Evolutionary conservation across 2,797 vertebrate species (phyloP).

Genomic region (Sciaenops ocellatus): DNA sequence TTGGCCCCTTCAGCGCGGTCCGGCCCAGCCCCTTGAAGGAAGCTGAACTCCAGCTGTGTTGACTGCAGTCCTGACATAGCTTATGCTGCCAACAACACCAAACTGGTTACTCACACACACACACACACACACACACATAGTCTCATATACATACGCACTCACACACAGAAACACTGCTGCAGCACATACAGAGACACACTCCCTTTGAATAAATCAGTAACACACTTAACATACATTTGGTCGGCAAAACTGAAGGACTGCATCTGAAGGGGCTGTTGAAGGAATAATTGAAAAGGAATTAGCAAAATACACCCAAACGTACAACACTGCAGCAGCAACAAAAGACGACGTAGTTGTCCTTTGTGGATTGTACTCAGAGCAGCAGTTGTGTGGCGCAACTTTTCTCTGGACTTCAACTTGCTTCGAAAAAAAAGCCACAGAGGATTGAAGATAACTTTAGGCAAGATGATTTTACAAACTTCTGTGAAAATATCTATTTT

Average conservation of each 20-base stretch:
- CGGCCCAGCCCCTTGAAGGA: slow-evolving; percentile 87
- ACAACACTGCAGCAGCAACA: slow-evolving; percentile 72
- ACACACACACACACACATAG: slow-evolving; percentile 26
- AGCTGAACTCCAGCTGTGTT: slow-evolving; percentile 90
- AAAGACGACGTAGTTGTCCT: slow-evolving; percentile 70
- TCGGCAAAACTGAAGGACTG: slow-evolving; percentile 79
- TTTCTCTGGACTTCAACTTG: slow-evolving; percentile 82
- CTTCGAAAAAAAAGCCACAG: slow-evolving; percentile 81
- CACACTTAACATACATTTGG: slow-evolving; percentile 59
- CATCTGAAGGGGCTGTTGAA: slow-evolving; percentile 77
- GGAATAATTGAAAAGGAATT: slow-evolving; percentile 74
- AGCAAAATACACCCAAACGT: slow-evolving; percentile 67
- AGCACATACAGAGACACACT: slow-evolving; percentile 58
- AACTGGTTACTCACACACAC: slow-evolving; percentile 52
- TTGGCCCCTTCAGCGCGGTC: slow-evolving; percentile 87
- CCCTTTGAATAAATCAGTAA: slow-evolving; percentile 52
- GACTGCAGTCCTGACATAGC: slow-evolving; percentile 81
- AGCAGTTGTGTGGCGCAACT: slow-evolving; percentile 80
- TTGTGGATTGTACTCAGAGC: slow-evolving; percentile 82
- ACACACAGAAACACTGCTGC: slow-evolving; percentile 46
- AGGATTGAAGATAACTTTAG: slow-evolving; percentile 76
- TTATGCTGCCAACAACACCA: slow-evolving; percentile 75
- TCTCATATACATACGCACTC: slow-evolving; percentile 22
- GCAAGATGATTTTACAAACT: slow-evolving; percentile 83
- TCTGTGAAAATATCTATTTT: slow-evolving; percentile 82